Conservation (phyloP, 1,140 invertebrate species). For the Callitettix versicolor region DNA sequence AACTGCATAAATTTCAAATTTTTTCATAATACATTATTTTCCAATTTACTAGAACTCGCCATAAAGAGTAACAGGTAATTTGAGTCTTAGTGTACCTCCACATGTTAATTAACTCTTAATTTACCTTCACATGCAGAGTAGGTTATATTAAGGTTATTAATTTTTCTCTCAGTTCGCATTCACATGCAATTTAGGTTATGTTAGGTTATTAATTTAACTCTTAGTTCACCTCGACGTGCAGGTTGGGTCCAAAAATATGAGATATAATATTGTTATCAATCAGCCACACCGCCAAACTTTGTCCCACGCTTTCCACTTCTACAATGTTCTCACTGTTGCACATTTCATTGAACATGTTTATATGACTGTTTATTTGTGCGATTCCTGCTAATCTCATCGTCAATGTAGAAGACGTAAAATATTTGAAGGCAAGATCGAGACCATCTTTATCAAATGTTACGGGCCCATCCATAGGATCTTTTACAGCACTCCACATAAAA, state of each 20-base stretch:
- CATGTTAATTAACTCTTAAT: too few species aligned
- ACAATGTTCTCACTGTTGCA: conserved; percentile 75
- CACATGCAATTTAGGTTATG: too few species aligned
- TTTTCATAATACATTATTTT: too few species aligned
- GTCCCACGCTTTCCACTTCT: conserved; percentile 72
- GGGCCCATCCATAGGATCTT: conserved; percentile 79
- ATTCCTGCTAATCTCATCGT: conserved; percentile 86
- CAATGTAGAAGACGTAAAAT: conserved; percentile 84
- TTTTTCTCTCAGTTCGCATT: too few species aligned
- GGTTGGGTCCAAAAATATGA: conserved; percentile 89
- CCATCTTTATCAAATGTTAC: conserved; percentile 81
- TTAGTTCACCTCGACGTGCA: conserved; percentile 88
- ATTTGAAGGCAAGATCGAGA: conserved; percentile 84
- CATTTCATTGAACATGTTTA: conserved; percentile 80
- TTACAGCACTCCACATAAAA: conserved; percentile 88
- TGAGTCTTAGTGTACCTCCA: too few species aligned
- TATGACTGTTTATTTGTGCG: conserved; percentile 89
- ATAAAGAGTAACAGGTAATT: too few species aligned
- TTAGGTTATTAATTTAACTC: too few species aligned
- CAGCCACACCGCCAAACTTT: conserved; percentile 77
- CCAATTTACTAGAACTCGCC: too few species aligned
- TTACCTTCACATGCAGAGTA: too few species aligned
- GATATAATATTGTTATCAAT: conserved; percentile 85
- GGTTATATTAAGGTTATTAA: too few species aligned
- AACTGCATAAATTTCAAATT: too few species aligned